These are phyloP conservation scores for Automeris io DNA, from an alignment of 2,888 invertebrate genomes.

Conservation along the genomic window DNA sequence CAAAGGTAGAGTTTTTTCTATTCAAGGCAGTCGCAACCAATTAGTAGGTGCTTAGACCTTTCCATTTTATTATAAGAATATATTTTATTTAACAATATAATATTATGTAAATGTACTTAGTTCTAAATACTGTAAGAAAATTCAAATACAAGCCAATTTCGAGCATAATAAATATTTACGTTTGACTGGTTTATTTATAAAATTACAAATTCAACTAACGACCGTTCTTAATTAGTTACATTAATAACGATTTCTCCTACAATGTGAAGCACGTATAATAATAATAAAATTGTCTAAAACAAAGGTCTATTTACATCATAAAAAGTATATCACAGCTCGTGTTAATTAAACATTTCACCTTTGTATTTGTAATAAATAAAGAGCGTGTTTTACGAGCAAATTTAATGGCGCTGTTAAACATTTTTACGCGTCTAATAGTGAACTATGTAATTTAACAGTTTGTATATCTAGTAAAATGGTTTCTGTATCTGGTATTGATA, in stretches of 20 bases:
- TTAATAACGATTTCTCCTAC: background rate
- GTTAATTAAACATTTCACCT: background rate
- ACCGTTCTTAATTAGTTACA: background rate
- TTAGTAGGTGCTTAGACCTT: too few species aligned
- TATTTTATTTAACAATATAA: too few species aligned
- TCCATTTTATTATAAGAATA: too few species aligned
- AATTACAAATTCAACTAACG: background rate
- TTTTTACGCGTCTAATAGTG: constrained; percentile 21
- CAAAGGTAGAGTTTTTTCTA: too few species aligned
- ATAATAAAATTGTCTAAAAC: background rate
- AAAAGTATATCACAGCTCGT: background rate
- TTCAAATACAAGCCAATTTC: too few species aligned
- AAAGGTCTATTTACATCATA: background rate
- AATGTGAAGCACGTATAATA: background rate
- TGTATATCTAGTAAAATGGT: background rate
- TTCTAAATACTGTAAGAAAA: too few species aligned
- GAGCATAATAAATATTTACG: background rate
- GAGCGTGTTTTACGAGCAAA: constrained; percentile 21
- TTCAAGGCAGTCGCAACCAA: too few species aligned
- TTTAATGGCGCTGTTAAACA: constrained; percentile 22
- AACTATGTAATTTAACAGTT: constrained; percentile 13
- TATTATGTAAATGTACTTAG: too few species aligned
- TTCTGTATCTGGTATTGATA: background rate
- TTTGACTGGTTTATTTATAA: background rate
- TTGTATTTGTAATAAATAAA: constrained; percentile 20